Evolutionary conservation across 2,113 vertebrate species (phyloP), one percentile per base, ranked within the genome.

Genomic region (Syngnathus floridae): DNA sequence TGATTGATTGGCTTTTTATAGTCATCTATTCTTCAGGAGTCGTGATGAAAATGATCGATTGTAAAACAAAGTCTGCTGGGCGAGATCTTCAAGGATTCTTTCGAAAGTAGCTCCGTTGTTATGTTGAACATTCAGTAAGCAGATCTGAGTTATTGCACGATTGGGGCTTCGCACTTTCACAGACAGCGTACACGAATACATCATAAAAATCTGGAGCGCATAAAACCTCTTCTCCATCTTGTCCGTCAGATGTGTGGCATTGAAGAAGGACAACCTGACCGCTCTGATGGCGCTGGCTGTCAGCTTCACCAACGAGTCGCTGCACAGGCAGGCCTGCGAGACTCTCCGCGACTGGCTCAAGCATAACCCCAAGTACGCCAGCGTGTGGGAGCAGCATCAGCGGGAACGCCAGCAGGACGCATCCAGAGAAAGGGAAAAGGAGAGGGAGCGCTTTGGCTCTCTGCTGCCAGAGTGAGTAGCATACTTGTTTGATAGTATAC

Each of bases 301-400:
- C 65, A 99, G 97, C 79, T 99, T 98, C 82, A 98, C 97, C 61
- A 99, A 99, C 0, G 97, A 99, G 70, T 97, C 96, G 4, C 83
- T 99, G 79, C 96, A 98, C 90, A 94, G 95, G 75, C 97, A 98
- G 85, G 97, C 97, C 0, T 99, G 97, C 31, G 94, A 98, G 81
- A 95, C 95, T 1, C 90, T 99, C 12, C 89, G 93, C 0, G 95
- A 98, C 75, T 99, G 97, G 97, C 84, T 99, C 16, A 91, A 87
- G 70, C 92, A 95, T 81, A 95, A 95, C 4, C 93, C 93, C 0
- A 92, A 92, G 70, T 98, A 97, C 26, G 85, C 72, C 41, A 91
- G 93, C 16, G 87, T 98, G 63, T 86, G 95, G 82, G 81, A 87
- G 85, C 78, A 88, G 71, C 76, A 74, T 10, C 90, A 93, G 38